Base-by-base conservation (phyloP, 2,113 vertebrate species). In the Gasterosteus aculeatus region DNA sequence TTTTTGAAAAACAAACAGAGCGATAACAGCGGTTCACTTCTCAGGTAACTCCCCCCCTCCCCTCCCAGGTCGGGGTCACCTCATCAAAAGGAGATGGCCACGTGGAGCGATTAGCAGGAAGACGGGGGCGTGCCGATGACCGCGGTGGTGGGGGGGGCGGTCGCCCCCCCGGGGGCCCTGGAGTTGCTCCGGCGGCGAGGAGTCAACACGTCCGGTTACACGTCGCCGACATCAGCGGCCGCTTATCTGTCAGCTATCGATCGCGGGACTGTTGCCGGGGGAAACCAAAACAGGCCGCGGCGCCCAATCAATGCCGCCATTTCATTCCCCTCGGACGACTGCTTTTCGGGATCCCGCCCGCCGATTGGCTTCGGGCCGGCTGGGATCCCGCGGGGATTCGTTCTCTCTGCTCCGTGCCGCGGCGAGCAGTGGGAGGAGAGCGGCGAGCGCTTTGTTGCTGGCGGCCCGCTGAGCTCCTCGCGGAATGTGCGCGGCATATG, bases 301-400 rank as follows among this genome's bases (percentile, higher is more conserved):
- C 70, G 60, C 72, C 89, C 90, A 91, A 88, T 93, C 91, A 92
- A 92, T 92, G 87, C 77, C 88, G 89, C 84, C 89, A 86, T 91
- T 91, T 85, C 84, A 75, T 75, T 91, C 92, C 77, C 92, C 92
- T 93, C 91, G 91, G 90, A 87, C 70, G 77, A 73, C 85, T 84
- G 84, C 67, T 75, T 85, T 53, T 18, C 84, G 83, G 82, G 82
- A 89, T 89, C 78, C 82, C 80, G 12, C 0, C 10, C 51, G 10
- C 85, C 51, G 87, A 88, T 91, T 89, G 88, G 87, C 61, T 41
- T 4, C n/a, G 39, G 39, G 64, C 73, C 6, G 1, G 7, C 58
- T 65, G 47, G 14, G 47, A 35, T 59, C 35, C 79, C 61, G 65
- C 54, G 68, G 53, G 73, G 11, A 1, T 65, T 73, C 72, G 69